Evolutionary conservation across 2,888 invertebrate genomes (phyloP).

Genomic region (Rotaria sp.): DNA sequence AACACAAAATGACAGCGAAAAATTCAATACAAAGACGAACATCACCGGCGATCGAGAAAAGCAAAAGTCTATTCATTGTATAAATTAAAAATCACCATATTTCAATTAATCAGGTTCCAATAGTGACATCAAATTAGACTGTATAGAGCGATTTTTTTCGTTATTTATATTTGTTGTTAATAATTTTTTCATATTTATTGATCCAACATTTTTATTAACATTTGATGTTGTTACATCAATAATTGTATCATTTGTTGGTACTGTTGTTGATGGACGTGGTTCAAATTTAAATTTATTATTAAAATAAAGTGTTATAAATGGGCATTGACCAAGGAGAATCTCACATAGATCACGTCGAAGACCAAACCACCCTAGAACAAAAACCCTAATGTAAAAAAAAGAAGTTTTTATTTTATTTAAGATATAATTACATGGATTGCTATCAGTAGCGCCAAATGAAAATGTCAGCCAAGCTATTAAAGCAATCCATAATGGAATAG

Average conservation of each 20-base stretch:
- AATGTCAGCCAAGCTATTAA: background rate
- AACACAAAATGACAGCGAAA: background rate
- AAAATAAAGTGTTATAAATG: background rate
- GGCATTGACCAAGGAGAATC: background rate
- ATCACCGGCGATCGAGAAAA: background rate
- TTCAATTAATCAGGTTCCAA: background rate
- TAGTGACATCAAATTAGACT: background rate
- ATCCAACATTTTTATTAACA: background rate
- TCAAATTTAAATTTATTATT: constrained; percentile 18
- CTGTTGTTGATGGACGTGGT: background rate
- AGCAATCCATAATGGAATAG: constrained; percentile 10
- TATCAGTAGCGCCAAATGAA: background rate
- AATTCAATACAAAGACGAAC: background rate
- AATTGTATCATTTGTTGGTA: background rate
- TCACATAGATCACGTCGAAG: constrained; percentile 10
- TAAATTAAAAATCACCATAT: too few species aligned
- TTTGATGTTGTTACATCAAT: background rate
- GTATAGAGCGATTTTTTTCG: background rate
- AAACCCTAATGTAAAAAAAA: background rate
- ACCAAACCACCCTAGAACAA: constrained; percentile 6
- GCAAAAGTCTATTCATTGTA: too few species aligned
- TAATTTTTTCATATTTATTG: background rate
- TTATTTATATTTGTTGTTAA: background rate
- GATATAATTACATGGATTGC: background rate
- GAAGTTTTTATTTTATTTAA: background rate